A percentile compares a stretch with the other conserved stretches of the same genome.
Evolutionary conservation across 2,888 invertebrate species (phyloP).

Genomic region (Drosophila mulleri): DNA sequence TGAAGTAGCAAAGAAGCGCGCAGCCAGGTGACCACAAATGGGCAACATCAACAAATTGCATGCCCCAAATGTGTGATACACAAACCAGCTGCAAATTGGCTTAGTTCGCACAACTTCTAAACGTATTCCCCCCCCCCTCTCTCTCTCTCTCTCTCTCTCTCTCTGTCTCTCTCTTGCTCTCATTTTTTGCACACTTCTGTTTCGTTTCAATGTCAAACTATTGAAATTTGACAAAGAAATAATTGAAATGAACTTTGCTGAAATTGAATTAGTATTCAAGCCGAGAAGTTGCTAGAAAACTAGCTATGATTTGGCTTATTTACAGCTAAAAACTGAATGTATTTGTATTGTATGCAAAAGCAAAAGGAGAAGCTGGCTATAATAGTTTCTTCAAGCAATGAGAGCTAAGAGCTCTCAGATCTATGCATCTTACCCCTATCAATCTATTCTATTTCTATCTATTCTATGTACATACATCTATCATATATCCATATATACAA

Average conservation of each 20-base stretch:
- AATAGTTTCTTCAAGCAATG: neutral
- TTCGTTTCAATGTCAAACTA: slow-evolving; percentile 36
- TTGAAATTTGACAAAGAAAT: slow-evolving; percentile 13
- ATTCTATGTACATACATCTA: neutral
- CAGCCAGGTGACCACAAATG: slow-evolving; percentile 29
- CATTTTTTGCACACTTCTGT: neutral
- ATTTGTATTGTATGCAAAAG: neutral
- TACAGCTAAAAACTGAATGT: neutral
- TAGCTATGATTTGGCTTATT: neutral
- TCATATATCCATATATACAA: too few relatives aligned
- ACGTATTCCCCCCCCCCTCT: neutral
- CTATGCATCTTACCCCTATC: neutral
- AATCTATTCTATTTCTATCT: neutral
- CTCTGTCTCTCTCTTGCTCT: too few relatives aligned
- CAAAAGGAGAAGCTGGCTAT: neutral
- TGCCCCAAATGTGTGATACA: slow-evolving; percentile 60
- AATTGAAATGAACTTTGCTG: neutral
- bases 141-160: neutral
- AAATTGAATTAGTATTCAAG: neutral
- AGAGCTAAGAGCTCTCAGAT: neutral
- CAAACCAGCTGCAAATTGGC: slow-evolving; percentile 47
- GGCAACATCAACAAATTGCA: slow-evolving; percentile 45
- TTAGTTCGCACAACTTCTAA: slow-evolving; percentile 37
- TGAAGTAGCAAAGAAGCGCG: neutral
- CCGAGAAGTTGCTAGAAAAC: slow-evolving; percentile 1